Evolutionary conservation across 2,888 invertebrate genomes (phyloP), one percentile per base, ranked within the genome.

Genomic region (Hymenopus coronatus): DNA sequence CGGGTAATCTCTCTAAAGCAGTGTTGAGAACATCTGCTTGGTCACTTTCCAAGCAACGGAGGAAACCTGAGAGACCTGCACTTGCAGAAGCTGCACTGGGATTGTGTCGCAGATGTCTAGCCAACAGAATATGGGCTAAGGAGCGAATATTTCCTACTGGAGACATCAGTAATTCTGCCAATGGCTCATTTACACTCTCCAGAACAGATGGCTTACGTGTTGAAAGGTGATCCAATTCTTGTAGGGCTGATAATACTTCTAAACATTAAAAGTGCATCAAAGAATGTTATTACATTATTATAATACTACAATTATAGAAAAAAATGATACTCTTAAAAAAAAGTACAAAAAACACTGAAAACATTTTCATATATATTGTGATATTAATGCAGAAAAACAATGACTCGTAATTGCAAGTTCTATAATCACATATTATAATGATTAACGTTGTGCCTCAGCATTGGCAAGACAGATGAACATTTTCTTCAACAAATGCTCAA

Each of bases 1-100:
- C 98, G 0, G 98, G 96, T 87, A 99, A 94, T 92, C 96, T 96
- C 91, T 97, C 97, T 85, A 98, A 94, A 46, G 97, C 96, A 0
- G 97, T 96, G 91, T 95, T 95, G 0, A 97, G 96, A 82, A 98
- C 95, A 90, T 97, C 97, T 0, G 97, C 96, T 92, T 97, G 96
- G 84, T 95, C 94, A 90, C 96, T 96, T 91, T 97, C 96, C 89
- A 99, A 94, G 92, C 98, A 98, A 91, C 97, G 96, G 89, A 98
- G 94, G 92, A 97, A 96, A 0, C 97, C 96, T 84, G 96, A 96
- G 3, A 98, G 94, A 90, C 97, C 97, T 28, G 94, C 93, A 89
- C 95, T 95, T 0, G 95, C 94, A 15, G 89, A 30, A 0, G 93
- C 92, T 27, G 90, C 90, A 81, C 90, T 92, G 25, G 96, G 96